Conservation (phyloP, 2,113 vertebrate genomes). For the Perca flavescens region DNA sequence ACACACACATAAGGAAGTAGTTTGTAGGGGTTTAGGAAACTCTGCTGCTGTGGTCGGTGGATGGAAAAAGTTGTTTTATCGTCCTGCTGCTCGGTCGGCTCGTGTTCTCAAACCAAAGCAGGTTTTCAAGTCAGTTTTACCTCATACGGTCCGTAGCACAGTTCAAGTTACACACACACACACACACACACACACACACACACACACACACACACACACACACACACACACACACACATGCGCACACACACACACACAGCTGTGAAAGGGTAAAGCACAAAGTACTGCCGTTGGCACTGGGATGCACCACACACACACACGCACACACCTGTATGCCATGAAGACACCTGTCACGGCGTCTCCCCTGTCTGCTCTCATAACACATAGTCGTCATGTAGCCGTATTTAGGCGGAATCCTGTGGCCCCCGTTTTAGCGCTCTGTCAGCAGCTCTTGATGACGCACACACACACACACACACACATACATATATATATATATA, state of each 20-base stretch:
- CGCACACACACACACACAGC: conserved; percentile 1
- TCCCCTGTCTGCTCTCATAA: neutral
- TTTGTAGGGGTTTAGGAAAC: neutral
- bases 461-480: neutral
- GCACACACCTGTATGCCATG: conserved; percentile 5
- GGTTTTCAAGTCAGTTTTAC: conserved; percentile 36
- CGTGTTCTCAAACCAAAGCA: neutral
- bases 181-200: conserved; percentile 3
- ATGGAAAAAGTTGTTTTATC: neutral
- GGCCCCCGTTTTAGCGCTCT: conserved; percentile 11
- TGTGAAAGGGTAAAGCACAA: conserved; percentile 54
- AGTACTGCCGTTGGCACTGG: conserved; percentile 27
- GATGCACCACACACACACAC: conserved; percentile 21
- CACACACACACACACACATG: conserved; percentile 16
- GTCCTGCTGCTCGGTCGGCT: conserved; percentile 7
- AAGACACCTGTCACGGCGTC: neutral
- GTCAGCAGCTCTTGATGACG: conserved; percentile 45
- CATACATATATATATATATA: too few species aligned
- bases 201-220: conserved; percentile 10
- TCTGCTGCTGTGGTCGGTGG: neutral
- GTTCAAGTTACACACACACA: conserved; percentile 41
- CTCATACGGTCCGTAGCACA: conserved; percentile 57
- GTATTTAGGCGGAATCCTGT: conserved; percentile 21
- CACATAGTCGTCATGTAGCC: conserved; percentile 27
- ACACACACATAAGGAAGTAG: neutral